These are phyloP conservation scores for Drosophila borborema DNA, from an alignment of 2,888 invertebrate genomes.

Conservation along the genomic window DNA sequence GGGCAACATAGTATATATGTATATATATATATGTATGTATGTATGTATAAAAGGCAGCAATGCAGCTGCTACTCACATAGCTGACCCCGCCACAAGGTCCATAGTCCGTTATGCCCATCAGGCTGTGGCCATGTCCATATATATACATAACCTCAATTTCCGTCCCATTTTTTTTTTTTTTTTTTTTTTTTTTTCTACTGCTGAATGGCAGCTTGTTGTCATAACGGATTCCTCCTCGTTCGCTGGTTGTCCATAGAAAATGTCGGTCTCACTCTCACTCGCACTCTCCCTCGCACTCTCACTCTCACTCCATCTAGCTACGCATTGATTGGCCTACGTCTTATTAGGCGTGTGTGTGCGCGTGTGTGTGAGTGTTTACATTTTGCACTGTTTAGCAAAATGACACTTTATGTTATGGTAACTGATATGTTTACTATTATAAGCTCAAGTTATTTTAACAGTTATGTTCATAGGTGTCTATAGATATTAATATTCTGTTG, in stretches of 20 bases:
- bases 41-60: background rate
- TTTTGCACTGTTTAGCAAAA: conserved; percentile 6
- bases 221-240: conserved; percentile 18
- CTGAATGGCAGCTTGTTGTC: conserved; percentile 21
- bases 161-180: background rate
- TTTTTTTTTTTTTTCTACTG: too few species aligned
- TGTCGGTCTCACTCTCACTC: too few species aligned
- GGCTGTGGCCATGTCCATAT: conserved; percentile 24
- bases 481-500: too few species aligned
- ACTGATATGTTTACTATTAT: background rate
- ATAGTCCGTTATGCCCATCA: conserved; percentile 12
- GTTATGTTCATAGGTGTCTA: background rate
- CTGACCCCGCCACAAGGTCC: background rate
- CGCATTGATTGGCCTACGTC: conserved; percentile 2
- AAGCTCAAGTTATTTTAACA: background rate
- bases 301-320: background rate
- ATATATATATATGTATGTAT: too few species aligned
- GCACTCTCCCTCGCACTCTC: background rate
- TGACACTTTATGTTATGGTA: background rate
- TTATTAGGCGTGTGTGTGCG: background rate
- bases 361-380: conserved; percentile 5
- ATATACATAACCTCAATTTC: conserved; percentile 37
- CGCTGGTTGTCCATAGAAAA: conserved; percentile 2
- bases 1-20: background rate
- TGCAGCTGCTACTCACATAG: conserved; percentile 11